phyloP scores from a whole-genome alignment of 2,113 vertebrate species.

The Pantherophis guttatus region DNA sequence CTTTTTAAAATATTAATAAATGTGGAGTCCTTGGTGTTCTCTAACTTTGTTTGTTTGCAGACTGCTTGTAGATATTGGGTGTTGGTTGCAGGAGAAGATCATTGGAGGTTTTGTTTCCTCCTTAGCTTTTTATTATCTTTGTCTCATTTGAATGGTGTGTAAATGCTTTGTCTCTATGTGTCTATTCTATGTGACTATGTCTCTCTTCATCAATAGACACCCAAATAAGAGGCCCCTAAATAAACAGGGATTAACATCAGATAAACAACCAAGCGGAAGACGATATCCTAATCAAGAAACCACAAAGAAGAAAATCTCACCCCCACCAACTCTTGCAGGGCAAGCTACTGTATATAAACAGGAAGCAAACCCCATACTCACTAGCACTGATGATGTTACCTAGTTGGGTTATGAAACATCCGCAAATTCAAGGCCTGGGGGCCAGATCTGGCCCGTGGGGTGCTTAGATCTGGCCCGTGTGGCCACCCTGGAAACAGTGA shows the following conservation, averaged over 20 bases:
- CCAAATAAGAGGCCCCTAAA: background rate
- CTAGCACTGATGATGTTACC: background rate
- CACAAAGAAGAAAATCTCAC: background rate
- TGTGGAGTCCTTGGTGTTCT: background rate
- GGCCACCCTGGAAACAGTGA: no score
- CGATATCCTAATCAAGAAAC: background rate
- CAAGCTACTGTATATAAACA: background rate
- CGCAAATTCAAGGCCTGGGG: background rate
- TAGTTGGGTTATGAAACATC: background rate
- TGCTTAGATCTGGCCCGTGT: no score
- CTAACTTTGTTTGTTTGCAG: background rate
- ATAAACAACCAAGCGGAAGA: background rate
- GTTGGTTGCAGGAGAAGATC: background rate
- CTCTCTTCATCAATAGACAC: background rate
- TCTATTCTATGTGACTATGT: background rate
- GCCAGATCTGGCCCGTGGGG: no score
- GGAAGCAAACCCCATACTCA: background rate
- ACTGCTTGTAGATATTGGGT: background rate
- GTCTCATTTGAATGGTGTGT: background rate
- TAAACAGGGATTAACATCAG: background rate
- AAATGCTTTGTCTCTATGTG: background rate
- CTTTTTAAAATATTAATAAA: background rate
- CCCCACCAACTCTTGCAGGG: background rate
- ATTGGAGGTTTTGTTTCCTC: background rate
- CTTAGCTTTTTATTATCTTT: background rate